Percentiles rank a stretch among this genome's conserved stretches.
Conservation (phyloP, 2,888 invertebrate species). For the Spilarctia lutea region DNA sequence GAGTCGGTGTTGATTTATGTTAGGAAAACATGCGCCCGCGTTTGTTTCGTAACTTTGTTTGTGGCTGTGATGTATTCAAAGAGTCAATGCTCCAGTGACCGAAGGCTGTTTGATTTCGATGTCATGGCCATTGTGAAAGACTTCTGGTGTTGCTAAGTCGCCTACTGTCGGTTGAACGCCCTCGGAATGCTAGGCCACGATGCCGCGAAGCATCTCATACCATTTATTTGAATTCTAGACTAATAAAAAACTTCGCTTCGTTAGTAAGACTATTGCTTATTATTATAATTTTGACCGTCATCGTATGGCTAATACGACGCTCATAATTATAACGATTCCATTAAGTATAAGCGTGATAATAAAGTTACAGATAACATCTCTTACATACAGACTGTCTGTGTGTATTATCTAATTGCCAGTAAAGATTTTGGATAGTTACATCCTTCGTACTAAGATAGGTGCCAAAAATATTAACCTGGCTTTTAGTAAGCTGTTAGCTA, state of each 20-base stretch:
- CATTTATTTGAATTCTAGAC: constrained; percentile 64
- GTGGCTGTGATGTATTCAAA: constrained; percentile 65
- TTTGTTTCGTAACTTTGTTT: constrained; percentile 62
- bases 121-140: constrained; percentile 82
- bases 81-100: constrained; percentile 86
- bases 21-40: constrained; percentile 50
- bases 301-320: constrained; percentile 19
- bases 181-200: constrained; percentile 68
- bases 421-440: constrained; percentile 31
- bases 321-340: constrained; percentile 26
- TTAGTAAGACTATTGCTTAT: constrained; percentile 52
- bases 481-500: constrained; percentile 49
- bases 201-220: constrained; percentile 58
- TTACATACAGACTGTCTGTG: constrained; percentile 25
- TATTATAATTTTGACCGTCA: background rate
- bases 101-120: constrained; percentile 82
- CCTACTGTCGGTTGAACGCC: constrained; percentile 78
- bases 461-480: constrained; percentile 55
- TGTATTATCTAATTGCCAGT: constrained; percentile 44
- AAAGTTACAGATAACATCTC: constrained; percentile 29
- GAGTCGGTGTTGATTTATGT: constrained; percentile 70
- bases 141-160: constrained; percentile 72
- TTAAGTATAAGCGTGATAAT: constrained; percentile 34
- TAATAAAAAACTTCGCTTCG: constrained; percentile 61
- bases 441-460: constrained; percentile 30